phyloP scores from a whole-genome alignment of 2,113 vertebrate genomes.

The Prionailurus viverrinus region DNA sequence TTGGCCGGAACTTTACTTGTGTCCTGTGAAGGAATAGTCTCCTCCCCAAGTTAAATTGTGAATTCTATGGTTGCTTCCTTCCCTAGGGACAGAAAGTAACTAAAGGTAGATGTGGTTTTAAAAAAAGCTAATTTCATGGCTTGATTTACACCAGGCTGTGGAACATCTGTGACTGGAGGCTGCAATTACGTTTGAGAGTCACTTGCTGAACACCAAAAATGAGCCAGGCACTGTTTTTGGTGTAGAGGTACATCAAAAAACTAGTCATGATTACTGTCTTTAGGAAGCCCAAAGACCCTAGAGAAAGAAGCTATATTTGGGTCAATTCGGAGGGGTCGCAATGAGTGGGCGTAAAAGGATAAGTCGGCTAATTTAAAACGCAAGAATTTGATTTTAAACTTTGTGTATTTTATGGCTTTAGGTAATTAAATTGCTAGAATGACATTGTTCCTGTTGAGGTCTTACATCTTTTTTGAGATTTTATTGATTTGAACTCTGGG shows the following conservation, averaged over 20 bases:
- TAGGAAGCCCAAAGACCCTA: not conserved
- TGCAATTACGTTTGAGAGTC: not conserved
- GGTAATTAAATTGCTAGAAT: constrained; percentile 49
- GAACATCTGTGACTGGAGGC: constrained; percentile 24
- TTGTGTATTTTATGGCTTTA: not conserved
- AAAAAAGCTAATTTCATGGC: constrained; percentile 69
- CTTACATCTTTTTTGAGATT: not conserved
- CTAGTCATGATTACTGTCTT: not conserved
- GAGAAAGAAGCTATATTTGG: not conserved
- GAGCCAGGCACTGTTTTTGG: not conserved
- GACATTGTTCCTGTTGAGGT: constrained; percentile 27
- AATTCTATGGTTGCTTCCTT: constrained; percentile 33
- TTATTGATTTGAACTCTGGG: not conserved
- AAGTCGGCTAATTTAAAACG: not conserved
- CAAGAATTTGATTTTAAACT: not conserved
- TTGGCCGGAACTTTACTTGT: constrained; percentile 81
- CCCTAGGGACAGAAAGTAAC: constrained; percentile 59
- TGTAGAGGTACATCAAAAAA: not conserved
- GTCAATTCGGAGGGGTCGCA: not conserved
- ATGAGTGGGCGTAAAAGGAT: not conserved
- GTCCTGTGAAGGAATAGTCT: constrained; percentile 66
- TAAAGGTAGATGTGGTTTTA: constrained; percentile 70
- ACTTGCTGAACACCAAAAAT: not conserved
- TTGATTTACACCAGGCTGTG: constrained; percentile 73
- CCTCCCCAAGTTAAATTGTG: constrained; percentile 36